Evolutionary conservation across 2,113 vertebrate species (phyloP).

Genomic region (Eretmochelys imbricata): DNA sequence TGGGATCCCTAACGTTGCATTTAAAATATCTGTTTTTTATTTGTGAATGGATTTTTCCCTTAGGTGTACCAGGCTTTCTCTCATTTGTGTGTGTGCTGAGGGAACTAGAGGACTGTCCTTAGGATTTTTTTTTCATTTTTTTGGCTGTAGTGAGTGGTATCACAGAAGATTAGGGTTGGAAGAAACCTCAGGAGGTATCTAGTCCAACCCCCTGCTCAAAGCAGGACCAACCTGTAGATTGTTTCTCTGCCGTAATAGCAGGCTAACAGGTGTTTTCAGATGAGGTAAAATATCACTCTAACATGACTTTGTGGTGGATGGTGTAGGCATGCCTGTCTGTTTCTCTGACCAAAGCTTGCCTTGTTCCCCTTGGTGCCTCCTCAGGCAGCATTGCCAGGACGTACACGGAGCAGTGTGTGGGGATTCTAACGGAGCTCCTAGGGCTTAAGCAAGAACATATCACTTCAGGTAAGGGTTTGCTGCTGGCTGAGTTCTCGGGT

Average conservation of each 20-base stretch:
- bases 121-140: background rate
- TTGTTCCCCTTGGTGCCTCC: background rate
- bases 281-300: background rate
- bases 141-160: background rate
- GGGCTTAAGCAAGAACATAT: constrained; percentile 92
- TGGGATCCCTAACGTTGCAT: background rate
- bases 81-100: background rate
- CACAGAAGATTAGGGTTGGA: too few species aligned
- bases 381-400: constrained; percentile 91
- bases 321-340: rapidly evolving
- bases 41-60: background rate
- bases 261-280: background rate
- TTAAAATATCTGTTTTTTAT: background rate
- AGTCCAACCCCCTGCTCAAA: too few species aligned
- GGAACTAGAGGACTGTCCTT: background rate
- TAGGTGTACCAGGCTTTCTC: background rate
- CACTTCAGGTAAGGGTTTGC: constrained; percentile 87
- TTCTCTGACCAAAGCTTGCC: background rate
- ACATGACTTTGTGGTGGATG: background rate
- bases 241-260: background rate
- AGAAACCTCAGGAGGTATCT: too few species aligned
- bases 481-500: background rate
- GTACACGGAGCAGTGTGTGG: constrained; percentile 91
- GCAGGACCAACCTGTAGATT: too few species aligned
- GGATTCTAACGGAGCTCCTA: constrained; percentile 91